These are phyloP conservation scores for Apoda limacodes DNA, from an alignment of 2,888 invertebrate species.

Conservation along the genomic window DNA sequence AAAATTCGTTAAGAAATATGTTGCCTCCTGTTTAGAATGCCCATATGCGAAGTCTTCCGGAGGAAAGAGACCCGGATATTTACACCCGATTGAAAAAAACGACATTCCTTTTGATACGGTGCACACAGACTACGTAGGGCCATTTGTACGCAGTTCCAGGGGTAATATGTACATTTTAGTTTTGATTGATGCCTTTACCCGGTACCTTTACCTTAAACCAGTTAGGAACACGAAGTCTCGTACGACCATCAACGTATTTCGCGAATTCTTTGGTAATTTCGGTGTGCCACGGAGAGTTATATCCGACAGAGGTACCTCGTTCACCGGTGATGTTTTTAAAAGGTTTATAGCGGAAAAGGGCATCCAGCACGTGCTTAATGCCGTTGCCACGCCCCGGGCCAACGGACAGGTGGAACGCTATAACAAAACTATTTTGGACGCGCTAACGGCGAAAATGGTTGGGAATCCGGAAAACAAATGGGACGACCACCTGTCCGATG, in stretches of 20 bases:
- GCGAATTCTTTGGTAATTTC: slow-evolving; percentile 13
- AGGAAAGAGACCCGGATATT: slow-evolving; percentile 12
- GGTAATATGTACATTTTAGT: slow-evolving; percentile 16
- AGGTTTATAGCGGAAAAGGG: slow-evolving; percentile 23
- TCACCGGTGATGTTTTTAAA: slow-evolving; percentile 23
- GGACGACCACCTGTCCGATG: slow-evolving; percentile 8
- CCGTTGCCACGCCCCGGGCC: slow-evolving; percentile 17
- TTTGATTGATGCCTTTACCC: slow-evolving; percentile 14
- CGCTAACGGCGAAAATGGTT: slow-evolving; percentile 5
- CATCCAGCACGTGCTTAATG: slow-evolving; percentile 22
- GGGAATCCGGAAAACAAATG: slow-evolving; percentile 5
- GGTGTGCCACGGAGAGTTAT: slow-evolving; percentile 11
- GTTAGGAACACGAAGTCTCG: slow-evolving; percentile 16
- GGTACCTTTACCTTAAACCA: slow-evolving; percentile 12
- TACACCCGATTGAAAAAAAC: slow-evolving; percentile 17
- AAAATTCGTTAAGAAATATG: slow-evolving; percentile 13
- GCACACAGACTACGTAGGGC: slow-evolving; percentile 20
- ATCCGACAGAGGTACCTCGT: slow-evolving; percentile 14
- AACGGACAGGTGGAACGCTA: slow-evolving; percentile 26
- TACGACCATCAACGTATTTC: slow-evolving; percentile 9
- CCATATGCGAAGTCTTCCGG: slow-evolving; percentile 11
- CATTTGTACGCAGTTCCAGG: slow-evolving; percentile 15
- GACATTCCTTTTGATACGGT: slow-evolving; percentile 18
- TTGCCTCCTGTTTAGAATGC: slow-evolving; percentile 15
- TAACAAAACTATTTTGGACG: slow-evolving; percentile 8